Base-by-base conservation (phyloP, 2,113 vertebrate species). In the Rhizomys pruinosus region DNA sequence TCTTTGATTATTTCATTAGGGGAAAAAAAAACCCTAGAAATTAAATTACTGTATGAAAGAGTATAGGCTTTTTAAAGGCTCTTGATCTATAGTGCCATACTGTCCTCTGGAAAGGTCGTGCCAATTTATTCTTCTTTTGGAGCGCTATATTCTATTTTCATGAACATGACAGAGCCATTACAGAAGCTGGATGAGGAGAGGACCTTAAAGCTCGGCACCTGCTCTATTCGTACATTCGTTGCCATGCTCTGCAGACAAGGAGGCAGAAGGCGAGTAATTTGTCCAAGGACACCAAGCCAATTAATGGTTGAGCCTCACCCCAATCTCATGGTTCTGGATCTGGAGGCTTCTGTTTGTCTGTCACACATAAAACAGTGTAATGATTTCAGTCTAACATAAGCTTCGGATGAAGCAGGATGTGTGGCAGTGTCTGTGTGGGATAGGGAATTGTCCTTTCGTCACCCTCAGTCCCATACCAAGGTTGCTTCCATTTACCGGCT, bases 161-260 rank as follows among this genome's bases (percentile, higher is more conserved):
- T 44, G 57, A 94, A 84, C 92, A 73, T 87, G 93, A 88, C 90
- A 96, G 81, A 90, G 23, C 72, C 77, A 88, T 88, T 93, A 86
- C 15, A 34, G n/a, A 39, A 90, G 47, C 57, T 92, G 13, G 66
- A 82, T 90, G 77, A 95, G 89, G 63, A 81, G 19, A 71, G 39
- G 42, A 87, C 63, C 61, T 92, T 74, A 47, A 55, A 12, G 44
- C 37, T 78, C 32, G 42, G 71, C 76, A 3, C 0, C 0, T 44
- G 34, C 0, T n/a, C 66, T 7, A n/a, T 57, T 23, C n/a, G 23
- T 37, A 61, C 7, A 16, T 74, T 72, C 68, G 74, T 20, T 94
- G 6, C 0, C 6, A 0, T 8, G 16, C 4, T 9, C 61, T 52
- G 0, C 3, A 52, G 85, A 59, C 32, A 63, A 78, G 77, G 39